Evolutionary conservation across 2,797 vertebrate genomes (phyloP), one percentile per base, ranked within the genome.

Genomic region (Melanogrammus aeglefinus): DNA sequence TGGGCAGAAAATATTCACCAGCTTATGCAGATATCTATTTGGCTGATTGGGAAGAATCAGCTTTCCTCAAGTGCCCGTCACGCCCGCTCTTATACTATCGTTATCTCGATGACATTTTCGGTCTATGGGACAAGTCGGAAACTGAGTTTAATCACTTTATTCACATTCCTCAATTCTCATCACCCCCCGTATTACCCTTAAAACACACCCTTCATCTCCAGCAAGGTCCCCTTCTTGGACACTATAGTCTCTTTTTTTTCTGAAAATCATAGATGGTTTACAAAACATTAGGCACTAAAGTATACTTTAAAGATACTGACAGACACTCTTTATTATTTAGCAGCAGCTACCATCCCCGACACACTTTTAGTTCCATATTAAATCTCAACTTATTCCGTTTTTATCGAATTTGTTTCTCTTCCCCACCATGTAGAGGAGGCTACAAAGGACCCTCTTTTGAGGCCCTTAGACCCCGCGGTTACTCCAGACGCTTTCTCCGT

Each of bases 21-120:
- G 41, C 78, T 0, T 84, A 80, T 57, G 83, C 78, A 0, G 80
- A 82, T 13, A 75, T 82, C 0, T 84, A 78, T 24, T 78, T 80
- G 76, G 76, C 76, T 0, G 24, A 44, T 0, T 81, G 81, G 79
- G 81, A 85, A 3, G 27, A 63, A n/a, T 66, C 77, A 0, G 69
- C 66, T 0, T 78, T 78, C 4, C 7, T 6, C 2, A 77, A 77
- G 18, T 79, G 74, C 2, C 7, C 6, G 0, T 4, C 9, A 0
- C 5, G 35, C 1, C 76, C 80, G 0, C 6, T 44, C 0, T 0
- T 74, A 0, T 84, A 82, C 3, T 24, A 21, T 1, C 35, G 76
- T 10, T 80, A 72, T 6, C 14, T 82, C 5, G 81, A 80, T 35
- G 74, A 83, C 14, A 83, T 78, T 4, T 81, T 76, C 76, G 78